Conservation (phyloP, 2,797 vertebrate genomes). For the Sebastes goodei region DNA sequence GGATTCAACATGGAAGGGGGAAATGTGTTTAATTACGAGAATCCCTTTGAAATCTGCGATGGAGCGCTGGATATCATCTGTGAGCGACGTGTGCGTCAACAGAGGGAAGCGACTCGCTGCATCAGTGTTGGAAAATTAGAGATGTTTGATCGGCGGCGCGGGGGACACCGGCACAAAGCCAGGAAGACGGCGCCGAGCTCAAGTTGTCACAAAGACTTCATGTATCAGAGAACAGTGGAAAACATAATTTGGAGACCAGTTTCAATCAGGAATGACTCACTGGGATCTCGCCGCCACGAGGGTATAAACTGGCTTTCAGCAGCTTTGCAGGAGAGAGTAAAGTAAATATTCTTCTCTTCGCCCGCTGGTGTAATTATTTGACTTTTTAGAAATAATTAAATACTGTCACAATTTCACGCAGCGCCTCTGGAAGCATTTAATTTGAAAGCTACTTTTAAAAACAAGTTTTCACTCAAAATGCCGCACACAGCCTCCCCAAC, state of each 20-base stretch:
- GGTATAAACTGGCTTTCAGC: constrained; percentile 4
- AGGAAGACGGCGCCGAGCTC: background rate
- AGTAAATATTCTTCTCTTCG: constrained; percentile 22
- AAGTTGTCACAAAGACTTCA: constrained; percentile 12
- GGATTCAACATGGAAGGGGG: constrained; percentile 13
- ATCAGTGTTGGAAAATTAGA: constrained; percentile 26
- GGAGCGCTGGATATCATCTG: constrained; percentile 39
- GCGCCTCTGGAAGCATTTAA: constrained; percentile 3
- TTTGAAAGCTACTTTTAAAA: constrained; percentile 33
- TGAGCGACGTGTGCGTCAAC: constrained; percentile 17
- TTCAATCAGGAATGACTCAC: constrained; percentile 24
- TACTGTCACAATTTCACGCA: background rate
- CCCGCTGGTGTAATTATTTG: constrained; percentile 31
- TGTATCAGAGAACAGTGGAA: background rate
- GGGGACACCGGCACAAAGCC: constrained; percentile 23
- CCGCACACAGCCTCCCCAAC: background rate
- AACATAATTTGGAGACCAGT: background rate
- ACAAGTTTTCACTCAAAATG: constrained; percentile 7
- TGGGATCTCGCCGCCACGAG: constrained; percentile 8
- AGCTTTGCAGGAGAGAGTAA: constrained; percentile 6
- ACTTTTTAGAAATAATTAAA: constrained; percentile 27
- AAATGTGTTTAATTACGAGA: constrained; percentile 63
- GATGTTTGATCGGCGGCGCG: constrained; percentile 44
- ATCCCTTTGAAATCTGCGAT: constrained; percentile 60
- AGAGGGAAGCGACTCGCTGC: constrained; percentile 13